These are phyloP conservation scores for Nerophis ophidion DNA, from an alignment of 2,113 vertebrate species.

Conservation along the genomic window DNA sequence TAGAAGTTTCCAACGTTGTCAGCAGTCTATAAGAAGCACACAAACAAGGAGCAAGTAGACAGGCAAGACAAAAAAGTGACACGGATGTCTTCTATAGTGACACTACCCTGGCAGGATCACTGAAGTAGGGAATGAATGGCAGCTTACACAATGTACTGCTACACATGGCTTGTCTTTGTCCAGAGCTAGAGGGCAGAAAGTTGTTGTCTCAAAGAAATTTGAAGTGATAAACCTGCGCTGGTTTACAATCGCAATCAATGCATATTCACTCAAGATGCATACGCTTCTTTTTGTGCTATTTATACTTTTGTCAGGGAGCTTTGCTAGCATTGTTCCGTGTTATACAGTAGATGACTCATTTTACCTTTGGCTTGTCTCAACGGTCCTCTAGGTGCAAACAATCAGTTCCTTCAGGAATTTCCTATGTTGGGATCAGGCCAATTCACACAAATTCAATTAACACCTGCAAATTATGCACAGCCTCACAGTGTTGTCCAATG, in stretches of 20 bases:
- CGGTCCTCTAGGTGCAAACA: no score
- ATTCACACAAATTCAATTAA: no score
- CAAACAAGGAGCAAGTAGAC: constrained; percentile 34
- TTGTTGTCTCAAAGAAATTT: constrained; percentile 14
- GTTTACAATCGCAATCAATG: no score
- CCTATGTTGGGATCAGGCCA: no score
- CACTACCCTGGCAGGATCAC: constrained; percentile 64
- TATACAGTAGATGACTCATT: no score
- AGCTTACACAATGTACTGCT: constrained; percentile 37
- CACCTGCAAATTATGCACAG: no score
- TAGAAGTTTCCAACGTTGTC: constrained; percentile 18
- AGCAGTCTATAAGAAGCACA: constrained; percentile 2
- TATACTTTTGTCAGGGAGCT: neutral
- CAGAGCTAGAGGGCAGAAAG: constrained; percentile 24
- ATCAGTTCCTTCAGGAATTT: no score
- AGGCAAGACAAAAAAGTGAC: constrained; percentile 24
- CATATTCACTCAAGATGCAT: no score
- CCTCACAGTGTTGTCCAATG: no score
- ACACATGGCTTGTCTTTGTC: constrained; percentile 7
- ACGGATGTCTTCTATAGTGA: constrained; percentile 28
- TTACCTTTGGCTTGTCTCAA: no score
- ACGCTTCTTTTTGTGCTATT: no score
- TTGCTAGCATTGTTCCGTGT: neutral
- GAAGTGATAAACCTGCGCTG: no score
- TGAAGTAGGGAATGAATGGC: constrained; percentile 45